A percentile compares a stretch with the other conserved stretches of the same genome.
These are phyloP conservation scores for Aphodius granarius DNA, from an alignment of 2,888 invertebrate species.

Conservation along the genomic window DNA sequence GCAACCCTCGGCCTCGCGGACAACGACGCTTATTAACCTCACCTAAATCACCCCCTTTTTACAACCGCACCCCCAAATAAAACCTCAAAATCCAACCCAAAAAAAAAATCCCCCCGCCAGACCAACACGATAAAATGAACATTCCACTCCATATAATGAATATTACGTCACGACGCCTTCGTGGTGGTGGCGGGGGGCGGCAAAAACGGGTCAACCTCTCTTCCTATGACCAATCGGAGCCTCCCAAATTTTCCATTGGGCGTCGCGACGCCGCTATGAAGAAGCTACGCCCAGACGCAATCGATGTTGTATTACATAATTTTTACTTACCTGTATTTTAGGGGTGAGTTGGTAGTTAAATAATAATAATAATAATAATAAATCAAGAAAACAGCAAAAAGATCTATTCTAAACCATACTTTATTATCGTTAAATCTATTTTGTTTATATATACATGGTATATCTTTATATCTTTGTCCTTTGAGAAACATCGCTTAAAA, in stretches of 20 bases:
- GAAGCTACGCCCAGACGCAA: slow-evolving; percentile 43
- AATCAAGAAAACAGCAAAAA: slow-evolving; percentile 3
- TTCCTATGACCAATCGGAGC: slow-evolving; percentile 39
- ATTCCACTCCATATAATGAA: slow-evolving; percentile 40
- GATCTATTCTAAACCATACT: slow-evolving; percentile 44
- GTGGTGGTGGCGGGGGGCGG: slow-evolving; percentile 31
- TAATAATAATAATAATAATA: too few relatives aligned
- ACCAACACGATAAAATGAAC: not conserved
- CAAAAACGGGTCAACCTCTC: slow-evolving; percentile 46
- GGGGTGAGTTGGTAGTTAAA: not conserved
- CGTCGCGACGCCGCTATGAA: slow-evolving; percentile 51
- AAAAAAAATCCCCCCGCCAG: not conserved
- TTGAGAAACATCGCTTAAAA: not conserved
- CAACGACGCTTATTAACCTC: not conserved
- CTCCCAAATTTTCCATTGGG: slow-evolving; percentile 46
- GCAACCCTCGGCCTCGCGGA: not conserved
- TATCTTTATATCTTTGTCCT: not conserved
- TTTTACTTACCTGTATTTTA: not conserved
- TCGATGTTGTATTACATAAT: slow-evolving; percentile 16
- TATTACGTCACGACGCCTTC: slow-evolving; percentile 42
- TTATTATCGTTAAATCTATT: slow-evolving; percentile 36
- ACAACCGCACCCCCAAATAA: not conserved
- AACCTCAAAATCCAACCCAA: not conserved
- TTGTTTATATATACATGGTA: slow-evolving; percentile 47
- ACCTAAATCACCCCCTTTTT: not conserved